phyloP scores from a whole-genome alignment of 2,797 vertebrate species.

The Lophotriccus pileatus region DNA sequence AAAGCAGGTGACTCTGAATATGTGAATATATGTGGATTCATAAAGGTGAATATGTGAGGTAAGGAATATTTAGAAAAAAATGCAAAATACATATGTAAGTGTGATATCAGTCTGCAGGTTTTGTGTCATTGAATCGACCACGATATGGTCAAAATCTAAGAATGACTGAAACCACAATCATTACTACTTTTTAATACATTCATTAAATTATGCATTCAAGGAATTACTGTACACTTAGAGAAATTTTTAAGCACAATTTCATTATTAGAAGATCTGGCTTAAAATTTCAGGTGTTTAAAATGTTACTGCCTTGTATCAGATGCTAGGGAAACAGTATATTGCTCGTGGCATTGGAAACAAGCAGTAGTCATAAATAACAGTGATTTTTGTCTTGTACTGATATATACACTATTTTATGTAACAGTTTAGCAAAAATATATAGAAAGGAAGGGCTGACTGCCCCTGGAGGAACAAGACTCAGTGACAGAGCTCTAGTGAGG shows the following conservation, averaged over 20 bases:
- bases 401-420: background rate
- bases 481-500: background rate
- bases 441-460: background rate
- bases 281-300: background rate
- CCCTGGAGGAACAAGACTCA: background rate
- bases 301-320: background rate
- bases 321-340: background rate
- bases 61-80: background rate
- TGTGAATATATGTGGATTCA: background rate
- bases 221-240: background rate
- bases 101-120: fast-evolving
- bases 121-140: background rate
- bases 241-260: background rate
- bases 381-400: background rate
- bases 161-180: background rate
- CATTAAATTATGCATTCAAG: background rate
- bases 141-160: background rate
- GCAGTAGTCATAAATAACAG: background rate
- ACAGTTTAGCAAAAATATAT: background rate
- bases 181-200: background rate
- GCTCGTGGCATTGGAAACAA: background rate
- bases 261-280: background rate
- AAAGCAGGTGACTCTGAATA: background rate
- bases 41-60: background rate
- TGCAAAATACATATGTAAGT: background rate